Conservation (phyloP, 2,113 vertebrate genomes). For the Dasyprocta punctata region DNA sequence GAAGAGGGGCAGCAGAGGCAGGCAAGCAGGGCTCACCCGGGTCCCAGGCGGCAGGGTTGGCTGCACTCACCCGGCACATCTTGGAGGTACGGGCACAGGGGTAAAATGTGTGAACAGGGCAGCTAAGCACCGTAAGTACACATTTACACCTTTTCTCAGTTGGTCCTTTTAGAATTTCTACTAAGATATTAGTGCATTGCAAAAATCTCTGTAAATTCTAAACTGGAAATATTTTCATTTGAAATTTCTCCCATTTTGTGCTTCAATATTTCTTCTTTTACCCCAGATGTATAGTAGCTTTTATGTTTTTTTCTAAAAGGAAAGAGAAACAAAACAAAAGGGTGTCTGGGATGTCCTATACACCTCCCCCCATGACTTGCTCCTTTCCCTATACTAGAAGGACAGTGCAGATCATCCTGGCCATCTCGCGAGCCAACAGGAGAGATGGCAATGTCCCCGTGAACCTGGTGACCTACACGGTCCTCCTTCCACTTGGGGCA, state of each 20-base stretch:
- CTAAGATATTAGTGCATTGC: not conserved
- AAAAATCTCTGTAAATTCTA: not conserved
- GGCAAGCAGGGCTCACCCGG: not conserved
- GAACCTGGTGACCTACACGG: not conserved
- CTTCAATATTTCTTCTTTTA: not conserved
- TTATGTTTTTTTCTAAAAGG: not conserved
- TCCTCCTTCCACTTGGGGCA: not conserved
- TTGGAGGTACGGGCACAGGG: not conserved
- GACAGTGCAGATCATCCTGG: not conserved
- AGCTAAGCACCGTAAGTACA: not conserved
- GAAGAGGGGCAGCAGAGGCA: fast-evolving
- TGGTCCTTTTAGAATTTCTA: not conserved
- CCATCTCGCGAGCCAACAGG: no score
- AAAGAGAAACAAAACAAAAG: not conserved
- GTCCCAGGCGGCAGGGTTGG: no score
- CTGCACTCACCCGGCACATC: no score
- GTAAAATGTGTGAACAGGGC: no score
- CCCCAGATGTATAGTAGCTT: not conserved
- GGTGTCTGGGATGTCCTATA: not conserved
- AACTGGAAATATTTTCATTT: not conserved
- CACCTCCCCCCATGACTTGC: no score
- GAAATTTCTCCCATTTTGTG: not conserved
- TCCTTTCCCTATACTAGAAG: not conserved
- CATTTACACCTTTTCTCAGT: not conserved
- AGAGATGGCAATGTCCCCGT: not conserved